These are phyloP conservation scores for Paracyclopina nana DNA, from an alignment of 1,140 invertebrate species.

Conservation along the genomic window DNA sequence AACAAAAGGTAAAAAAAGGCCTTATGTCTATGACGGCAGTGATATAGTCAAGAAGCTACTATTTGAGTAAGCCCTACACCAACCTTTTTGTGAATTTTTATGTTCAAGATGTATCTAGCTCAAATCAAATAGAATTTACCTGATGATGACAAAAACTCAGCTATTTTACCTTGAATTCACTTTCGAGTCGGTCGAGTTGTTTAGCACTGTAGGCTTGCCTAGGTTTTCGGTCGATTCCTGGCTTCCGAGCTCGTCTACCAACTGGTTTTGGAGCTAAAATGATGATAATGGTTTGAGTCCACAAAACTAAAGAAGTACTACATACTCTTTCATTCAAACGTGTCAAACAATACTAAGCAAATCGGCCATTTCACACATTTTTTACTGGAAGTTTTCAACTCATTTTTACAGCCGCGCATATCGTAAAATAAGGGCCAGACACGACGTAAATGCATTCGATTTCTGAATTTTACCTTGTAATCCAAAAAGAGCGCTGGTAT, in stretches of 20 bases:
- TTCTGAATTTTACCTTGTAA: background rate
- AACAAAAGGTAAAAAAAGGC: no score
- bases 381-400: background rate
- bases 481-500: background rate
- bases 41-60: no score
- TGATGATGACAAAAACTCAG: conserved; percentile 3
- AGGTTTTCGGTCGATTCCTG: conserved; percentile 72
- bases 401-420: background rate
- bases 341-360: background rate
- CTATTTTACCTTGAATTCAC: conserved; percentile 58
- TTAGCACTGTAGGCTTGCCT: conserved; percentile 84
- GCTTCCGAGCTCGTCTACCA: conserved; percentile 53
- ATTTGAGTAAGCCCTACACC: no score
- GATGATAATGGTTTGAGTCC: conserved; percentile 14
- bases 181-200: conserved; percentile 68
- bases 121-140: no score
- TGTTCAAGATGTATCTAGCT: no score
- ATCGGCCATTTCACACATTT: background rate
- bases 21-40: no score
- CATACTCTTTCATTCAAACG: background rate
- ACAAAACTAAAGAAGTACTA: no score
- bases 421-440: background rate
- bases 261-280: conserved; percentile 49
- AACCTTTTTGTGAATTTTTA: no score
- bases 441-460: background rate